Evolutionary conservation across 35 echinoderm and acorn worm species (phyloP), one percentile per base, ranked within the genome.

Genomic region (Apostichopus japonicus): DNA sequence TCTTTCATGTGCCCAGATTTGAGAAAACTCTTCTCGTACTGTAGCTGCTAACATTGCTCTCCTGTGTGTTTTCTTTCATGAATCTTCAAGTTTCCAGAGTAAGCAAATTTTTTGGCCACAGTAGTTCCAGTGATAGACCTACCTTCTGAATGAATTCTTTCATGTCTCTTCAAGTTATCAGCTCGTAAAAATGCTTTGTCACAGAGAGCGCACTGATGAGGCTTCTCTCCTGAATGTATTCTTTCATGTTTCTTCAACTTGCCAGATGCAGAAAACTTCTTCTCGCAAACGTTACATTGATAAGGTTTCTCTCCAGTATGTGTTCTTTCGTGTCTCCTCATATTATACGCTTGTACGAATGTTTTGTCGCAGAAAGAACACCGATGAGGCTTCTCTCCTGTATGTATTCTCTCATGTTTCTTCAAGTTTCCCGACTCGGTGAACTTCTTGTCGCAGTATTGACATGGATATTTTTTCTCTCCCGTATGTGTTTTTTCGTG

Each of bases 241-340:
- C 92, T 87, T 13, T 81, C 55, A 61, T 95, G 94, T 52, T 33
- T 57, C 5, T 93, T 86, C 8, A 93, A 80, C 56, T 93, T 75
- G 0, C 24, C 54, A 73, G 76, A 78, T 23, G 81, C 21, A 16
- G 53, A 56, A 86, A 95, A 98, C n/a, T 71, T 77, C 77, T 95
- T 98, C 6, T 87, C 93, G 77, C 96, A 98, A 10, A 95, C 24
- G 9, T 94, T 84, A 65, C 96, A 98, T 27, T 95, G 84, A 72
- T 90, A 97, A 51, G 93, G 92, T 52, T 93, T 93, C 15, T 91
- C 91, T 63, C 91, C 94, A 22, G 91, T 94, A 65, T 95, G 96
- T 25, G 92, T 94, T 53, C 92, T 93, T 53, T 88, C 58, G 55
- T 98, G 96, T n/a, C 72, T 65, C 23, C 94, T 95, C 52, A 92